phyloP scores from a whole-genome alignment of 2,113 vertebrate genomes.

The Panthera tigris region DNA sequence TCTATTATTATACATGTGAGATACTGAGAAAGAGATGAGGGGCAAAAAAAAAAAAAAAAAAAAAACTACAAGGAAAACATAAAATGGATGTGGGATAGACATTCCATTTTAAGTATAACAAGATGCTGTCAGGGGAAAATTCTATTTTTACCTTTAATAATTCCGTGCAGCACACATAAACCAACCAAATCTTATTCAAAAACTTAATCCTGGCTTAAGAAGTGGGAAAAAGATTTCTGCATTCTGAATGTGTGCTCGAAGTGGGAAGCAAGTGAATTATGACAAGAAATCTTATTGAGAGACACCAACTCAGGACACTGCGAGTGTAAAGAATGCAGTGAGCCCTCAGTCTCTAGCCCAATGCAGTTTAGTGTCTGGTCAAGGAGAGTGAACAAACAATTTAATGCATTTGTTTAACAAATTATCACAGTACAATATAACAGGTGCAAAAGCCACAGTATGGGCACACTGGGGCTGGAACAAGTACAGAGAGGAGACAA shows the following conservation, averaged over 20 bases:
- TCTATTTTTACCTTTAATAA: conserved; percentile 53
- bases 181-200: conserved; percentile 29
- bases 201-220: conserved; percentile 28
- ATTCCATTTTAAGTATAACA: conserved; percentile 17
- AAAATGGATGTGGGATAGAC: not conserved
- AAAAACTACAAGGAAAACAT: conserved; percentile 16
- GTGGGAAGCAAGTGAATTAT: conserved; percentile 24
- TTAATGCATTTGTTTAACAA: not conserved
- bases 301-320: not conserved
- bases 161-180: conserved; percentile 40
- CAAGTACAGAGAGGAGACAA: not conserved
- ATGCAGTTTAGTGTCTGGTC: not conserved
- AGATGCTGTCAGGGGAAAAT: conserved; percentile 1
- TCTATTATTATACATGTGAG: conserved; percentile 51
- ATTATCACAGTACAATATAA: not conserved
- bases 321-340: not conserved
- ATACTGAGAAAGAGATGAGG: conserved; percentile 40
- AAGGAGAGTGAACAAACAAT: not conserved
- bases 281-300: not conserved
- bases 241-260: conserved; percentile 1
- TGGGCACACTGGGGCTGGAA: not conserved
- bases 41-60: not conserved
- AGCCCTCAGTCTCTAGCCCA: not conserved
- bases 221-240: not conserved
- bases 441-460: not conserved